These are phyloP conservation scores for Sebastes steindachneri DNA, from an alignment of 2,797 vertebrate genomes.

Conservation along the genomic window DNA sequence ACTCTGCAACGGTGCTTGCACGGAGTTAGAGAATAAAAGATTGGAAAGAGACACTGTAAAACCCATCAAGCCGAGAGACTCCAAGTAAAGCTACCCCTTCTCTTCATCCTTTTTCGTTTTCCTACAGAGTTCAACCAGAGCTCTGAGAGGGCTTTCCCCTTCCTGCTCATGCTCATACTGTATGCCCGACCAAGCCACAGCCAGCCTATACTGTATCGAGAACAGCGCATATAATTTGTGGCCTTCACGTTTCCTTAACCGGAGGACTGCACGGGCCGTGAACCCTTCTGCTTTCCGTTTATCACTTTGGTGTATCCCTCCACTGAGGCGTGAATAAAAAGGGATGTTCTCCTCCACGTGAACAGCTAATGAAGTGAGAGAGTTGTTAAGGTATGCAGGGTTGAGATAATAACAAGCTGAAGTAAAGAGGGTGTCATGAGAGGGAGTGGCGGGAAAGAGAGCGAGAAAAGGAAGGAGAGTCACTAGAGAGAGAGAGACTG, in stretches of 20 bases:
- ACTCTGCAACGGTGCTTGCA: conserved; percentile 1
- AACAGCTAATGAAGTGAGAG: conserved; percentile 59
- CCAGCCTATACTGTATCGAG: neutral
- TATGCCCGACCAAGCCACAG: conserved; percentile 7
- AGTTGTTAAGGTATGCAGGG: conserved; percentile 43
- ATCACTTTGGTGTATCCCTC: conserved; percentile 41
- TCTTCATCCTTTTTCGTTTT: neutral
- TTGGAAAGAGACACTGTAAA: conserved; percentile 16
- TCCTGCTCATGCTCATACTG: conserved; percentile 6
- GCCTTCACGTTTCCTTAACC: conserved; percentile 23
- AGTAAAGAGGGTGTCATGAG: conserved; percentile 24
- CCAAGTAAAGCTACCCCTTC: conserved; percentile 2
- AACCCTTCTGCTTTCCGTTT: conserved; percentile 38
- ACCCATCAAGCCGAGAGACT: conserved; percentile 33
- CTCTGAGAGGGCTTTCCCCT: conserved; percentile 15
- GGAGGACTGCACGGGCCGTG: neutral
- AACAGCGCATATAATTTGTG: conserved; percentile 43
- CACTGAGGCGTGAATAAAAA: conserved; percentile 47
- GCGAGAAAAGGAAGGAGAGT: conserved; percentile 21
- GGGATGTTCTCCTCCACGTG: conserved; percentile 29
- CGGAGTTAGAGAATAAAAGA: conserved; percentile 23
- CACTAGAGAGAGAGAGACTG: conserved; percentile 6
- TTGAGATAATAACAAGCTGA: conserved; percentile 42
- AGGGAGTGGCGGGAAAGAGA: neutral
- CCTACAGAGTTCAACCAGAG: conserved; percentile 18